A percentile compares a stretch with the other conserved stretches of the same genome.
phyloP scores from a whole-genome alignment of 2,797 vertebrate genomes.

The Spheniscus humboldti region DNA sequence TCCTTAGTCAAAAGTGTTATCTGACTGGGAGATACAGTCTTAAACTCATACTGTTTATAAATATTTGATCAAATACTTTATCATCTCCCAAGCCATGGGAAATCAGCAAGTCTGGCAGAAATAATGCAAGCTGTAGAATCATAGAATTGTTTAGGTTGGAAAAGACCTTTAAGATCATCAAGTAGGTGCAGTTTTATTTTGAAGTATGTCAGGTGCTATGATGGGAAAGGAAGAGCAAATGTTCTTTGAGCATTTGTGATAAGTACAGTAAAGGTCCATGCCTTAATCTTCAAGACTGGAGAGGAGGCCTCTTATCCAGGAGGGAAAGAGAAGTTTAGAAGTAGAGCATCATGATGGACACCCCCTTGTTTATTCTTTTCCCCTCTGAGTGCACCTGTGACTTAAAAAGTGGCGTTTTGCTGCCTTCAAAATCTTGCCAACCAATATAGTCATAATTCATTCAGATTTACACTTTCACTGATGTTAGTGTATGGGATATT shows the following conservation, averaged over 20 bases:
- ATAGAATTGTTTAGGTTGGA: background rate
- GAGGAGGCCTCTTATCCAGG: background rate
- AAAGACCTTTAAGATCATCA: background rate
- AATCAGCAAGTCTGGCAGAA: background rate
- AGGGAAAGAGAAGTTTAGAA: background rate
- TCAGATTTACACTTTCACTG: background rate
- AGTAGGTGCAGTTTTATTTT: background rate
- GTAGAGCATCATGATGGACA: background rate
- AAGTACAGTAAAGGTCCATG: background rate
- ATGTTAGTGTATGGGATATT: background rate
- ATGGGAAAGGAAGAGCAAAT: background rate
- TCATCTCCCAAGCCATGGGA: background rate
- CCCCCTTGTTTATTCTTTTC: background rate
- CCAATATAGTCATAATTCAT: background rate
- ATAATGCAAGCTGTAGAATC: background rate
- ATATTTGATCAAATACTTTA: background rate
- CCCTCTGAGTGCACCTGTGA: background rate
- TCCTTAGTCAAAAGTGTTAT: background rate
- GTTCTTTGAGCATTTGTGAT: background rate
- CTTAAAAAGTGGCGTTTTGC: background rate
- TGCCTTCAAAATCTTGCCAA: background rate
- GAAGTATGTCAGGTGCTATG: background rate
- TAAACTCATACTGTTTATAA: background rate
- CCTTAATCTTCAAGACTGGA: background rate
- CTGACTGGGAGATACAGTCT: background rate